phyloP scores from a whole-genome alignment of 1,140 invertebrate genomes.

The Popillia japonica region DNA sequence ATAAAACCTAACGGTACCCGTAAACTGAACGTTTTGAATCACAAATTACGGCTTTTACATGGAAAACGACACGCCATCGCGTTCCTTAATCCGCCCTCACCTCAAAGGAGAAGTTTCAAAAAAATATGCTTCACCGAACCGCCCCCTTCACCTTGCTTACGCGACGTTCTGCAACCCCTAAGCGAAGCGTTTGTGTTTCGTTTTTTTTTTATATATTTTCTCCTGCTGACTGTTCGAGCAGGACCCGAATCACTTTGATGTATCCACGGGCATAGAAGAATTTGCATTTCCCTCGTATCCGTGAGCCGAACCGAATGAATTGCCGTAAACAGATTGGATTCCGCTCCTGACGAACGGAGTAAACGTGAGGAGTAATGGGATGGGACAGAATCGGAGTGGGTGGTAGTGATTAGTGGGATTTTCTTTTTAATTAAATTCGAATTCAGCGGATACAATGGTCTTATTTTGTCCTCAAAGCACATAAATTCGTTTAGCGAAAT shows the following conservation, averaged over 20 bases:
- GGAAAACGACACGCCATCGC: not conserved
- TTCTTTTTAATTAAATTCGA: no score
- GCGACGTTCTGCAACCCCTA: not conserved
- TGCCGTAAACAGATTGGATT: not conserved
- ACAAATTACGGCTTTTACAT: not conserved
- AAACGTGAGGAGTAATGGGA: not conserved
- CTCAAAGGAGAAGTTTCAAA: not conserved
- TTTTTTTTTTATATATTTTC: not conserved
- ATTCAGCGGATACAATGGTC: no score
- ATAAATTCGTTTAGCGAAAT: no score
- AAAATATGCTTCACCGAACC: not conserved
- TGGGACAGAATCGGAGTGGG: no score
- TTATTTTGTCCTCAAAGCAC: no score
- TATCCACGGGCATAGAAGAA: not conserved
- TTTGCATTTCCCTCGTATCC: not conserved
- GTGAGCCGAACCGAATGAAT: not conserved
- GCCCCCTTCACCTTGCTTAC: not conserved
- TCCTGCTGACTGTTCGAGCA: not conserved
- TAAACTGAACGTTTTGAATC: not conserved
- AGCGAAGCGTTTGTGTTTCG: not conserved
- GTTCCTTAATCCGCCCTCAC: not conserved
- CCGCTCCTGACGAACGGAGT: not conserved
- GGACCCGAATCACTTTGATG: not conserved
- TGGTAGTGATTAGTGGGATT: not conserved
- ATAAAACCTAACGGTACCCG: not conserved